These are phyloP conservation scores for Rynchops niger DNA, from an alignment of 2,113 vertebrate genomes.

Conservation along the genomic window DNA sequence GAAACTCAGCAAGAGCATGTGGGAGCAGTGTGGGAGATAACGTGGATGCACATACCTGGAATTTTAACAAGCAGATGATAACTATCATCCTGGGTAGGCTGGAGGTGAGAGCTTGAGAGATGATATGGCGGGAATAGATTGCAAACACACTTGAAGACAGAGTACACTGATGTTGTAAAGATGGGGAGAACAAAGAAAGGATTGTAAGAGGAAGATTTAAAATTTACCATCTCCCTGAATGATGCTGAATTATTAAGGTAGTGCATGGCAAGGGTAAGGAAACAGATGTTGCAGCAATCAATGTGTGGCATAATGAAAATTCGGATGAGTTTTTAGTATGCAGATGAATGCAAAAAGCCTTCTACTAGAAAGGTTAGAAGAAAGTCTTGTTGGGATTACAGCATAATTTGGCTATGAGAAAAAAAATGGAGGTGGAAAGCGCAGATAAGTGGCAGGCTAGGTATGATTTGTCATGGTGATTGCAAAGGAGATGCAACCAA, in stretches of 20 bases:
- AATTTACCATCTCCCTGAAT: not conserved
- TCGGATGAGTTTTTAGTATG: not conserved
- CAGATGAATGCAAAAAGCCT: slow-evolving; percentile 10
- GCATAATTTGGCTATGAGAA: slow-evolving; percentile 19
- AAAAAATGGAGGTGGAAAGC: slow-evolving; percentile 22
- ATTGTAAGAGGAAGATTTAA: not conserved
- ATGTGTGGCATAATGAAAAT: not conserved
- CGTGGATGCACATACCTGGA: not conserved
- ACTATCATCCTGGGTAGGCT: not conserved
- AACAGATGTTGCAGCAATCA: slow-evolving; percentile 11
- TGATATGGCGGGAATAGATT: not conserved
- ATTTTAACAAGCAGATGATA: not conserved
- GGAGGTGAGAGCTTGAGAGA: not conserved
- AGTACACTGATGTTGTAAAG: not conserved
- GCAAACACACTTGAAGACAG: not conserved
- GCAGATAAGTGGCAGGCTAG: not conserved
- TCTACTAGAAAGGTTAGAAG: not conserved
- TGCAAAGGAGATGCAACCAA: not conserved
- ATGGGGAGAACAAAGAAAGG: not conserved
- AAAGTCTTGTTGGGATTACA: not conserved
- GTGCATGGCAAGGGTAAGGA: not conserved
- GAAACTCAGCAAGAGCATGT: not conserved
- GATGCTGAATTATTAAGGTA: slow-evolving; percentile 18
- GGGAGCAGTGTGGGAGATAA: not conserved
- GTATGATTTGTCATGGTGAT: slow-evolving; percentile 1